Evolutionary conservation across 2,797 vertebrate species (phyloP), one percentile per base, ranked within the genome.

Genomic region (Dicrostonyx torquatus): DNA sequence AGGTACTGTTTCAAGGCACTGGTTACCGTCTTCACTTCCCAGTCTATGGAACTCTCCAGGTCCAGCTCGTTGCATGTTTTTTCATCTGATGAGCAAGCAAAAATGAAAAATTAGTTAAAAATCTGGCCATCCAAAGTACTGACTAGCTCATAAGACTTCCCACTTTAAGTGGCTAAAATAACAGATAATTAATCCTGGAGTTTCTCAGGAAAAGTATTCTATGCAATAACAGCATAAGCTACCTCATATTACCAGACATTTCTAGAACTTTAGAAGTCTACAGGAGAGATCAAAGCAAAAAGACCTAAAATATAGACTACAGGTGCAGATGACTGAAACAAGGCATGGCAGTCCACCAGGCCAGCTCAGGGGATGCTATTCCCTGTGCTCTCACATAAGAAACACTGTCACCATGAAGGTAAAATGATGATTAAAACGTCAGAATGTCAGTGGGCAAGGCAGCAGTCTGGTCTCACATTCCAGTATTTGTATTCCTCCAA

Each of bases 21-120:
- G 2, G 99, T 99, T 97, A 99, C 99, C 8, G 99, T 99, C 98
- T 99, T 99, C 72, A 99, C 98, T 86, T 99, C 99, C 99, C 99
- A 99, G 40, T 99, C 99, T 15, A 98, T 97, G 9, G 98, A 98
- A 87, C 98, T 97, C 94, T 99, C 98, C 97, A 99, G 97, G 96
- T 99, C 99, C 97, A 99, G 97, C 53, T 99, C 99, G 82, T 97
- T 98, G 97, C 98, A 99, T 5, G 97, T 98, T 98, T 99, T 99
- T 97, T 99, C 98, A 98, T 99, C 99, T 99, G 96, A 48, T 82
- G 95, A 97, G 95, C 29, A 95, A 94, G 12, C 50, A 91, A 80
- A 53, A 93, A 60, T 66, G 45, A 94, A 91, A 64, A 55, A 31
- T 9, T 68, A 55, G 87, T 96, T 95, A 96, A 92, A 95, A 95